These are phyloP conservation scores for Papilio xuthus DNA, from an alignment of 1,140 invertebrate genomes.

Conservation along the genomic window DNA sequence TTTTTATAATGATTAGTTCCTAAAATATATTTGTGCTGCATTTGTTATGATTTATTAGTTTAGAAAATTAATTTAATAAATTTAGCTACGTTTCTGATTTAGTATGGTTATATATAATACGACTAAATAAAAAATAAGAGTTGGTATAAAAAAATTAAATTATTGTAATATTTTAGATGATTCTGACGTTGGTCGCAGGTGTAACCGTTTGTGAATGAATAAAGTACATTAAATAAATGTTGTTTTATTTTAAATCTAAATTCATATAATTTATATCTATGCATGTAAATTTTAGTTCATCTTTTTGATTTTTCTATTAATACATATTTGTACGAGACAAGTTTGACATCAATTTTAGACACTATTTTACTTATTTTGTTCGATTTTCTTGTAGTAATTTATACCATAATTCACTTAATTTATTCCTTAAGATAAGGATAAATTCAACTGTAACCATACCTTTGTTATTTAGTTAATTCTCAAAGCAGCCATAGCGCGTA, in stretches of 20 bases:
- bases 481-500: slow-evolving; percentile 39
- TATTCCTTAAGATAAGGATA: too few relatives aligned
- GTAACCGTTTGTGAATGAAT: slow-evolving; percentile 40
- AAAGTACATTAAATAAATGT: slow-evolving; percentile 36
- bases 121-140: slow-evolving; percentile 22
- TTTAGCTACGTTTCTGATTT: neutral
- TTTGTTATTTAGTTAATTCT: slow-evolving; percentile 40
- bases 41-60: slow-evolving; percentile 37
- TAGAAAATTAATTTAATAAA: slow-evolving; percentile 16
- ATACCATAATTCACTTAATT: too few relatives aligned
- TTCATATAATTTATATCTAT: too few relatives aligned
- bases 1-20: slow-evolving; percentile 63
- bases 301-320: too few relatives aligned
- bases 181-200: slow-evolving; percentile 42
- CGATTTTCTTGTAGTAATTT: too few relatives aligned
- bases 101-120: slow-evolving; percentile 3
- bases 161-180: slow-evolving; percentile 20
- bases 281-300: too few relatives aligned
- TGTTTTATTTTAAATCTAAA: slow-evolving; percentile 27
- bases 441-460: neutral
- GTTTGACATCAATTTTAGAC: too few relatives aligned
- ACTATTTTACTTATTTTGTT: too few relatives aligned
- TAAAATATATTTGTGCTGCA: slow-evolving; percentile 51
- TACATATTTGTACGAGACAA: too few relatives aligned
- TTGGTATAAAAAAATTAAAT: slow-evolving; percentile 16